Evolutionary conservation across 2,888 invertebrate genomes (phyloP).

Genomic region (Myopa tessellatipennis): DNA sequence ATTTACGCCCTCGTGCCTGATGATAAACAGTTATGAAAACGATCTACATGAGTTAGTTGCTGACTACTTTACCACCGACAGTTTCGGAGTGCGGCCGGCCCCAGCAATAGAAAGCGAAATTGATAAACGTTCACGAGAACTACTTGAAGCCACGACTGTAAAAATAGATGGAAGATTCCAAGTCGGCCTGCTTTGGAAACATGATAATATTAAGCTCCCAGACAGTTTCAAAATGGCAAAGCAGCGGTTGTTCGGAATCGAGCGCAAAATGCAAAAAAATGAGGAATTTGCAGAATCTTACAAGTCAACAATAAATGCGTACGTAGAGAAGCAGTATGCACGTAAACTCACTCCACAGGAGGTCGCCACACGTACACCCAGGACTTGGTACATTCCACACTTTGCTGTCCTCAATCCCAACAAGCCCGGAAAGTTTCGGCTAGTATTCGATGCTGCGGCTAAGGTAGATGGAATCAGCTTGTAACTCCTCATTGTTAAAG

Average conservation of each 20-base stretch:
- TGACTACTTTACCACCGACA: background rate
- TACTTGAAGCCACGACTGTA: background rate
- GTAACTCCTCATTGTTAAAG: slow-evolving; percentile 43
- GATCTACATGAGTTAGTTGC: background rate
- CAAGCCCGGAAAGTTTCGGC: slow-evolving; percentile 53
- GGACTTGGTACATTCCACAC: background rate
- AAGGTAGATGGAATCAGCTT: slow-evolving; percentile 49
- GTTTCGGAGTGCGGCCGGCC: slow-evolving; percentile 3
- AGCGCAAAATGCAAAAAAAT: slow-evolving; percentile 4
- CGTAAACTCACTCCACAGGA: background rate
- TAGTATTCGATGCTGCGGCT: slow-evolving; percentile 59
- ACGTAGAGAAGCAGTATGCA: background rate
- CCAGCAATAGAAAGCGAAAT: background rate
- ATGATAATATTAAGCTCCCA: background rate
- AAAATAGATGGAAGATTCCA: slow-evolving; percentile 1
- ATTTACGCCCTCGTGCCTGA: background rate
- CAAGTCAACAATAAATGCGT: background rate
- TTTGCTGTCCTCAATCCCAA: slow-evolving; percentile 48
- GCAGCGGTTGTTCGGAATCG: background rate
- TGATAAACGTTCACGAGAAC: background rate
- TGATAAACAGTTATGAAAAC: background rate
- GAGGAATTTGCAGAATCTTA: background rate
- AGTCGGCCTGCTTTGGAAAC: slow-evolving; percentile 7
- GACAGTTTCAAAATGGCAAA: slow-evolving; percentile 5
- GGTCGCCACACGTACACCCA: background rate